Percentiles rank a stretch among this genome's conserved stretches.
phyloP scores from a whole-genome alignment of 2,113 vertebrate genomes.

The Phainopepla nitens region DNA sequence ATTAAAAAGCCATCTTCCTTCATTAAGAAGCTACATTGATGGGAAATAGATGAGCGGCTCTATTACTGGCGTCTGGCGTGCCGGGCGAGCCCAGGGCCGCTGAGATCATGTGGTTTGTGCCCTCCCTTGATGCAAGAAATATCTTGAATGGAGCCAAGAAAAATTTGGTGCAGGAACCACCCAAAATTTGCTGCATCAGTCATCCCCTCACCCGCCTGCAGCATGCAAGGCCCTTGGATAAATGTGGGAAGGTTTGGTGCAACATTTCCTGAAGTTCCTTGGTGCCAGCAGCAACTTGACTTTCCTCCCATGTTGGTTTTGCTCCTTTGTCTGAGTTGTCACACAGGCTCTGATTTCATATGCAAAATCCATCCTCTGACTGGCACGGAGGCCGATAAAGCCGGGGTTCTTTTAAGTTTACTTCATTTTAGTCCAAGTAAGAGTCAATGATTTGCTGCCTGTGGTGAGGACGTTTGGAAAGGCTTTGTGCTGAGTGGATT shows the following conservation, averaged over 20 bases:
- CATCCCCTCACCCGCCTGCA: neutral
- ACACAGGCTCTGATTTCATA: neutral
- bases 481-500: neutral
- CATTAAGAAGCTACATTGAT: neutral
- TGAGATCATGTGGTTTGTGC: neutral
- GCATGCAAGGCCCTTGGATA: neutral
- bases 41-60: slow-evolving; percentile 13
- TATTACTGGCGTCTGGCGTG: neutral
- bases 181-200: neutral
- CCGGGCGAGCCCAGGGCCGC: accelerated
- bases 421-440: slow-evolving; percentile 38
- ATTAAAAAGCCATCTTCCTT: slow-evolving; percentile 48
- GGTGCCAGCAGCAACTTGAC: neutral
- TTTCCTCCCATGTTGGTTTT: neutral
- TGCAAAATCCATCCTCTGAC: slow-evolving; percentile 6
- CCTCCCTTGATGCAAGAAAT: neutral
- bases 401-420: neutral
- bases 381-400: neutral
- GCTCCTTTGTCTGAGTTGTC: neutral
- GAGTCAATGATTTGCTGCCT: slow-evolving; percentile 26
- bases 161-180: neutral
- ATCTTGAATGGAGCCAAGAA: neutral
- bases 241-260: neutral
- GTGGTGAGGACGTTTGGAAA: neutral
- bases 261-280: neutral